Percentiles rank a stretch among this genome's conserved stretches.
These are phyloP conservation scores for Liasis olivaceus DNA, from an alignment of 2,797 vertebrate species.

Conservation along the genomic window DNA sequence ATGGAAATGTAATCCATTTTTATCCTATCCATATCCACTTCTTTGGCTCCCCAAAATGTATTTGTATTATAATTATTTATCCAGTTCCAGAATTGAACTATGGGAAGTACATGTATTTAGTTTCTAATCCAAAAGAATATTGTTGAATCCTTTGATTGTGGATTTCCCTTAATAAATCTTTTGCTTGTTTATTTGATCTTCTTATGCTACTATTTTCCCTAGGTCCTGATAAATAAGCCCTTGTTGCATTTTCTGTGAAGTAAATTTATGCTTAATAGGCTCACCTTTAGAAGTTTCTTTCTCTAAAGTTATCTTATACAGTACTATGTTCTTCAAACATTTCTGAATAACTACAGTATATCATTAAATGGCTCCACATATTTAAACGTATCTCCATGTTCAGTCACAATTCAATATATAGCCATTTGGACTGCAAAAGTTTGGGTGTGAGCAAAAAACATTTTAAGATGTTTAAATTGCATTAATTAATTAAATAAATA, in stretches of 20 bases:
- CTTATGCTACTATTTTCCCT: neutral
- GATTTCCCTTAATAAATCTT: neutral
- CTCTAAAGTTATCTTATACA: neutral
- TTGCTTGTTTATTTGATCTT: neutral
- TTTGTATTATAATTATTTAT: no score
- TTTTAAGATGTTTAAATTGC: neutral
- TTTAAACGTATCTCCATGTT: neutral
- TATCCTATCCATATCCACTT: no score
- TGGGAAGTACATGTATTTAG: neutral
- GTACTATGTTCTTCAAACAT: neutral
- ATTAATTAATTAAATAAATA: no score
- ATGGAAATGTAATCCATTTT: no score
- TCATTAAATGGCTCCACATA: neutral
- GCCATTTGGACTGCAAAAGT: neutral
- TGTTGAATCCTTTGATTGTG: neutral
- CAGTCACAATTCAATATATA: neutral
- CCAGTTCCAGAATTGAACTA: no score
- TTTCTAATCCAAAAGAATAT: neutral
- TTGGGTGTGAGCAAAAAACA: neutral
- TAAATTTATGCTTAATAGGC: neutral
- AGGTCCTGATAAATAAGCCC: neutral
- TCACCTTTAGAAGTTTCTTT: neutral
- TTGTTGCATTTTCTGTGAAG: neutral
- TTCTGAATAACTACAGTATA: neutral
- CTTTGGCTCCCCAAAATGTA: no score